Evolutionary conservation across 2,888 invertebrate species (phyloP).

Genomic region (Physocephala rufipes): DNA sequence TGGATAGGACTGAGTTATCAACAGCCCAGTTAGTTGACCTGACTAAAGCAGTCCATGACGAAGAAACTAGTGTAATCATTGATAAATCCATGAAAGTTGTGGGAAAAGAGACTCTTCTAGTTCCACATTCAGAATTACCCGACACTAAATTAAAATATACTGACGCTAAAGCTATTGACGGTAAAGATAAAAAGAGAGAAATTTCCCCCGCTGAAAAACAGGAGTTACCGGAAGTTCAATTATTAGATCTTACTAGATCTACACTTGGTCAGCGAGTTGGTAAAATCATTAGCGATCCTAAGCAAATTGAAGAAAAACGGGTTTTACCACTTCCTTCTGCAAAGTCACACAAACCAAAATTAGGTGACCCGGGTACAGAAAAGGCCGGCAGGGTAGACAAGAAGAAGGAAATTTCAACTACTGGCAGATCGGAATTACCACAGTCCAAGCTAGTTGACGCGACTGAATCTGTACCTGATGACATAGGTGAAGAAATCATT

Average conservation of each 20-base stretch:
- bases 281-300: too few relatives aligned
- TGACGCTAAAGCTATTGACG: background rate
- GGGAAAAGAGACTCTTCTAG: too few relatives aligned
- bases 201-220: background rate
- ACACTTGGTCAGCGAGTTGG: background rate
- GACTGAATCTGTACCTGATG: background rate
- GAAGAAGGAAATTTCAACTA: conserved; percentile 18
- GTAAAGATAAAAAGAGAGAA: background rate
- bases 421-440: background rate
- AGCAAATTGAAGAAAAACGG: background rate
- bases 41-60: background rate
- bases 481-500: background rate
- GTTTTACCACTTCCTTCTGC: background rate
- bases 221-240: background rate
- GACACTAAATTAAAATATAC: too few relatives aligned
- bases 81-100: too few relatives aligned
- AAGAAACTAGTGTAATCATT: background rate
- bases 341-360: background rate
- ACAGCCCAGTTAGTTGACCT: background rate
- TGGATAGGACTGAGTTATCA: background rate
- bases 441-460: background rate
- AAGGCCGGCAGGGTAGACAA: background rate
- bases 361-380: background rate
- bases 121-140: too few relatives aligned
- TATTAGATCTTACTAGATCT: background rate